phyloP scores from a whole-genome alignment of 2,888 invertebrate species.

The Slavum lentiscoides region DNA sequence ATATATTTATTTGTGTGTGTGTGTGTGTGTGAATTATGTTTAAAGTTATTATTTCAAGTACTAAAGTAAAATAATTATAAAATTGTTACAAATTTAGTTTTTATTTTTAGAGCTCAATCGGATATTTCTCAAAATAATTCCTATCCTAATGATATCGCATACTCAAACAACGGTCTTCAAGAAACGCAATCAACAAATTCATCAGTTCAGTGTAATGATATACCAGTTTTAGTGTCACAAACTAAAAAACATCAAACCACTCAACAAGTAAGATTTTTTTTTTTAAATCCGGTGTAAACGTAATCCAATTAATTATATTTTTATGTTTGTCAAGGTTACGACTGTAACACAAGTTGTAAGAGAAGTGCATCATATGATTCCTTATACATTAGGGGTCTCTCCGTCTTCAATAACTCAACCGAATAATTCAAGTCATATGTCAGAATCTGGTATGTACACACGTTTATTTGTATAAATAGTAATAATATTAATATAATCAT shows the following conservation, averaged over 20 bases:
- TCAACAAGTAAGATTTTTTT: slow-evolving; percentile 62
- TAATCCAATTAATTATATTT: too few relatives aligned
- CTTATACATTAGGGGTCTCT: slow-evolving; percentile 50
- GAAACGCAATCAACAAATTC: slow-evolving; percentile 68
- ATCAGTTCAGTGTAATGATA: slow-evolving; percentile 62
- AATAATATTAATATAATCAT: background rate
- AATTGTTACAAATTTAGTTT: background rate
- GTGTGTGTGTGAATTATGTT: too few relatives aligned
- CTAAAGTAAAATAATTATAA: too few relatives aligned
- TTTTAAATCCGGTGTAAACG: too few relatives aligned
- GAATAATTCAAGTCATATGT: slow-evolving; percentile 45
- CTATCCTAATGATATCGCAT: slow-evolving; percentile 59
- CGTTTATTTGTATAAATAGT: background rate
- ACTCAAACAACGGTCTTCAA: slow-evolving; percentile 66
- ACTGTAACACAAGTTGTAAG: slow-evolving; percentile 73
- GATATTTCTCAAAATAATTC: slow-evolving; percentile 61
- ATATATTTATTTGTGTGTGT: too few relatives aligned
- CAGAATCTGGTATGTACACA: slow-evolving; percentile 44
- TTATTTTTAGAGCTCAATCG: slow-evolving; percentile 58
- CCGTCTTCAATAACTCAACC: slow-evolving; percentile 33
- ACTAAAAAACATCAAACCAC: slow-evolving; percentile 72
- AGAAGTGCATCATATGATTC: slow-evolving; percentile 66
- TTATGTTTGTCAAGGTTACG: slow-evolving; percentile 64
- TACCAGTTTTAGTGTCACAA: slow-evolving; percentile 65
- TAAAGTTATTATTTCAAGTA: too few relatives aligned